Evolutionary conservation across 1,140 invertebrate genomes (phyloP).

Genomic region (Mesaphorura yosii): DNA sequence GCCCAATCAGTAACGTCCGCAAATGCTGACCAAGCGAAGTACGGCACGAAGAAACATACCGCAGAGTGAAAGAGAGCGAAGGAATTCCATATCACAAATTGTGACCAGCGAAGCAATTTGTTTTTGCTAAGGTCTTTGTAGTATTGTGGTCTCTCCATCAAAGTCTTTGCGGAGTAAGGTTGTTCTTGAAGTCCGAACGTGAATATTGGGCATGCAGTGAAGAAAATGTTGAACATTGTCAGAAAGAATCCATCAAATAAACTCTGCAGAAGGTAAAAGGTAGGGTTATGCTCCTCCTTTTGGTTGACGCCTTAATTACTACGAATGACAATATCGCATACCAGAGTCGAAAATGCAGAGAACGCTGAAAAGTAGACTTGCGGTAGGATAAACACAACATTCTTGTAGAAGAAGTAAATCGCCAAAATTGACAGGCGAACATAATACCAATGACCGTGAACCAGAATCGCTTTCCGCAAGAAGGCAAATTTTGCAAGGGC

Average conservation of each 20-base stretch:
- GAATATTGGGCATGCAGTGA: slow-evolving; percentile 57
- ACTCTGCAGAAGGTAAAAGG: slow-evolving; percentile 37
- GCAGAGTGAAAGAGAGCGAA: slow-evolving; percentile 46
- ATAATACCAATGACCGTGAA: slow-evolving; percentile 67
- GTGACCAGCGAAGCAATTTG: slow-evolving; percentile 48
- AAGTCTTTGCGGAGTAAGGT: no score
- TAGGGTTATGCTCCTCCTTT: background rate
- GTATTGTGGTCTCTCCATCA: no score
- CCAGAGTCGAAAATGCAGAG: slow-evolving; percentile 51
- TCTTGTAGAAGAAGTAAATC: slow-evolving; percentile 82
- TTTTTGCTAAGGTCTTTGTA: no score
- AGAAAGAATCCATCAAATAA: slow-evolving; percentile 60
- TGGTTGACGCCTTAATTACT: no score
- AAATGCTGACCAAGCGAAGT: slow-evolving; percentile 35
- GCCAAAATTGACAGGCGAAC: slow-evolving; percentile 59
- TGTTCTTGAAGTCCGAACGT: slow-evolving; percentile 60
- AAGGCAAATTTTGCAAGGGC: slow-evolving; percentile 59
- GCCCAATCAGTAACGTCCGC: slow-evolving; percentile 38
- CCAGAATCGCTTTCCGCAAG: slow-evolving; percentile 53
- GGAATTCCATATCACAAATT: slow-evolving; percentile 52
- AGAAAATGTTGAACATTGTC: slow-evolving; percentile 61
- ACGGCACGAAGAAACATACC: slow-evolving; percentile 44
- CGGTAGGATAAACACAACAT: slow-evolving; percentile 53
- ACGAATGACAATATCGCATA: no score
- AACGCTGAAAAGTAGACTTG: slow-evolving; percentile 37